These are phyloP conservation scores for Copsychus sechellarum DNA, from an alignment of 2,113 vertebrate species.

Conservation along the genomic window DNA sequence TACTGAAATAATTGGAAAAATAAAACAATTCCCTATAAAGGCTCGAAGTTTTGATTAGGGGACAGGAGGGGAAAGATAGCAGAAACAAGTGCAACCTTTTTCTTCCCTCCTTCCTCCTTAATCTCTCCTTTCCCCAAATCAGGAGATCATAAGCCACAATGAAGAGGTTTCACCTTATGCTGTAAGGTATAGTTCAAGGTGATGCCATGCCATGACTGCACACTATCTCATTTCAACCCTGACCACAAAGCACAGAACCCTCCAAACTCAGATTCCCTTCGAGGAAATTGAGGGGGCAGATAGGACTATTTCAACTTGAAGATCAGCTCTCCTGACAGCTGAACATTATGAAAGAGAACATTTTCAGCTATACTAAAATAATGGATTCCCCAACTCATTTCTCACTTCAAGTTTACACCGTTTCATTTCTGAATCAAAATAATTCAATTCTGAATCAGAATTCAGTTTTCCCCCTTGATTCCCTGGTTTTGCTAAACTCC, in stretches of 20 bases:
- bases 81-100: background rate
- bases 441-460: no score
- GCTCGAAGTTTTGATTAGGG: background rate
- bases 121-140: background rate
- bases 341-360: background rate
- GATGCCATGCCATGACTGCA: rapidly evolving
- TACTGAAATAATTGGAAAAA: background rate
- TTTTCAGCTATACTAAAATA: background rate
- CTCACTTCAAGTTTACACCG: background rate
- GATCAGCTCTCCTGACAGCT: background rate
- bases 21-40: background rate
- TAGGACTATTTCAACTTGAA: background rate
- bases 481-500: background rate
- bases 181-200: background rate
- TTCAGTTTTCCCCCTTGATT: background rate
- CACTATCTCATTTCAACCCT: background rate
- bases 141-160: background rate
- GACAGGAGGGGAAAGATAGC: background rate
- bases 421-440: background rate
- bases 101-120: background rate
- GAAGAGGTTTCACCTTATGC: background rate
- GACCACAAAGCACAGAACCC: background rate
- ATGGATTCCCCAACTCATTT: background rate
- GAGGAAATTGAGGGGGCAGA: background rate
- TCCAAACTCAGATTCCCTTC: background rate